Evolutionary conservation across 2,113 vertebrate genomes (phyloP), one percentile per base, ranked within the genome.

Genomic region (Percopsis transmontana): DNA sequence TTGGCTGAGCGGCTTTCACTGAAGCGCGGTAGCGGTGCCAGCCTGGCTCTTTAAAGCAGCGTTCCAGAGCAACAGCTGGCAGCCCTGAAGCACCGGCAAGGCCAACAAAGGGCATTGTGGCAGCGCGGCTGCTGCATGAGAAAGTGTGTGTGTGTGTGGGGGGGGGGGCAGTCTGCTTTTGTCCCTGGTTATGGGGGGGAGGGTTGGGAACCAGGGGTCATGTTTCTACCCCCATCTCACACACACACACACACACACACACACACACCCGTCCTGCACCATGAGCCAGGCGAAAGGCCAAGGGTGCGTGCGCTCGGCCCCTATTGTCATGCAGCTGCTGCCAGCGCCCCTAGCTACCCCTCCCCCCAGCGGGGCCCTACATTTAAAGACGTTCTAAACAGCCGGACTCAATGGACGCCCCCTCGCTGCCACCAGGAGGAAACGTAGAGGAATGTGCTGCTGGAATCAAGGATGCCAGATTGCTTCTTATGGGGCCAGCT

Each of bases 391-490:
- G 3, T 10, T 27, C 14, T 33, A 3, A 54, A 20, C 51, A 45
- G 5, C 45, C 45, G n/a, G n/a, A n/a, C n/a, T n/a, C n/a, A n/a
- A n/a, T n/a, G n/a, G n/a, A n/a, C 45, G 2, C 50, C 12, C 23
- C 15, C 21, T 60, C 61, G 13, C 57, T 67, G 13, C 2, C 70
- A 58, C 42, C 45, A 24, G 57, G 62, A 62, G 56, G 65, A 13
- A 72, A 74, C 59, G 68, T 83, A 21, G 50, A 87, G 91, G 89
- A 92, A 93, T 91, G 90, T 61, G 58, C 72, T 39, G 52, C 72
- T 73, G 82, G 68, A 83, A 79, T 66, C 69, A 51, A 65, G 68
- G 73, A 68, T 53, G 70, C 82, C 72, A 75, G 81, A 81, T 79
- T 82, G 65, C 74, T 80, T 84, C 83, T 79, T 85, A 79, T 58